Evolutionary conservation across 2,888 invertebrate genomes (phyloP).

Genomic region (Iphiclides podalirius): DNA sequence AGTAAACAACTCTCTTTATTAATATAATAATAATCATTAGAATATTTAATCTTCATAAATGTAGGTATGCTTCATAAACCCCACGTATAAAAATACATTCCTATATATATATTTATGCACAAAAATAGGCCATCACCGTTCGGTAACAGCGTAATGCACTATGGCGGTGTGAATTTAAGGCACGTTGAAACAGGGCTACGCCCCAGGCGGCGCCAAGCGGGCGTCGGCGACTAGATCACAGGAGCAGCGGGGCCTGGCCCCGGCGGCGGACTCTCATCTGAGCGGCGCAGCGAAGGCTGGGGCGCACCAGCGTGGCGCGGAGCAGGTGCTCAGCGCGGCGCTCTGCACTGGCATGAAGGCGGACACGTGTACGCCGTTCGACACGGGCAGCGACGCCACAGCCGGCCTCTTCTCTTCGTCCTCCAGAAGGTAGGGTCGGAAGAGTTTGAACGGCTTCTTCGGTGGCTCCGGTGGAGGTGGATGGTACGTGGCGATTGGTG

Average conservation of each 20-base stretch:
- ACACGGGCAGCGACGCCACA: constrained; percentile 59
- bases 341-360: constrained; percentile 74
- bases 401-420: constrained; percentile 62
- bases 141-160: constrained; percentile 74
- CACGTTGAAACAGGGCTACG: constrained; percentile 74
- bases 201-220: constrained; percentile 74
- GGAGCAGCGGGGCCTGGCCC: constrained; percentile 61
- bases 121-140: constrained; percentile 71
- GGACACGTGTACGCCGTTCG: constrained; percentile 60
- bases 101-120: constrained; percentile 61
- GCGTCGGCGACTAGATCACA: constrained; percentile 79
- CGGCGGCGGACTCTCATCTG: constrained; percentile 65
- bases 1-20: constrained; percentile 75
- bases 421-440: constrained; percentile 87
- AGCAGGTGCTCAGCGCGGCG: constrained; percentile 57
- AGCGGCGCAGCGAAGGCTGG: constrained; percentile 77
- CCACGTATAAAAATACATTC: constrained; percentile 78
- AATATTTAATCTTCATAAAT: constrained; percentile 66
- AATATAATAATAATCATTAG: constrained; percentile 62
- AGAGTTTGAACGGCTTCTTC: constrained; percentile 85
- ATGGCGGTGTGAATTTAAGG: constrained; percentile 76
- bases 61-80: constrained; percentile 73
- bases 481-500: constrained; percentile 55
- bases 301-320: constrained; percentile 83
- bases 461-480: constrained; percentile 51